Conservation (phyloP, 2,797 vertebrate genomes). For the Brachyrhaphis roseni region DNA sequence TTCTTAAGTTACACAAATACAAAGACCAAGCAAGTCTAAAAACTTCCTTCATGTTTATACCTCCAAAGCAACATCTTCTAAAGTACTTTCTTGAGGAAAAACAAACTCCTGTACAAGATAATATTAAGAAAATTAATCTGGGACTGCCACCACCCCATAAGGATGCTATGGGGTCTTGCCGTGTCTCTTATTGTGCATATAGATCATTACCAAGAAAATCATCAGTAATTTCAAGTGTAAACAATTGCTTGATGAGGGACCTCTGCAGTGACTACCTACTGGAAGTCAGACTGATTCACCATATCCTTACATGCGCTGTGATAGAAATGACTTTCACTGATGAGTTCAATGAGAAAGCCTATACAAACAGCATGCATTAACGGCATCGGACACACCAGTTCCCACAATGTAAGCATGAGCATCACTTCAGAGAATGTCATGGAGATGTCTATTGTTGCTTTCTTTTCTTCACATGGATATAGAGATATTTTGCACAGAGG, state of each 20-base stretch:
- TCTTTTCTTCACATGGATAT: constrained; percentile 66
- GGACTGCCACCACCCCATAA: background rate
- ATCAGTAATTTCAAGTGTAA: background rate
- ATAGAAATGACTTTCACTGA: constrained; percentile 43
- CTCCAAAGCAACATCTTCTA: background rate
- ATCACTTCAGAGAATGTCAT: constrained; percentile 56
- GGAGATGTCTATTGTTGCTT: constrained; percentile 54
- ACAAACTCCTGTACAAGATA: background rate
- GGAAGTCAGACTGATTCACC: constrained; percentile 21
- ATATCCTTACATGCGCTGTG: constrained; percentile 41
- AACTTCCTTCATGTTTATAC: background rate
- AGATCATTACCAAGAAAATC: background rate
- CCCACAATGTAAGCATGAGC: constrained; percentile 31
- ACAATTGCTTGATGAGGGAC: constrained; percentile 21
- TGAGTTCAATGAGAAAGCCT: constrained; percentile 43
- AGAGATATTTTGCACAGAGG: constrained; percentile 37
- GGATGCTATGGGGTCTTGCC: background rate
- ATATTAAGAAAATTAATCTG: background rate
- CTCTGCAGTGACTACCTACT: constrained; percentile 39
- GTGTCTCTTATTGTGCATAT: background rate
- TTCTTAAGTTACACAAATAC: background rate
- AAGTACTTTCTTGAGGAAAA: constrained; percentile 2
- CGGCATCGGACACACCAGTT: constrained; percentile 18
- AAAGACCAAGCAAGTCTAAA: background rate
- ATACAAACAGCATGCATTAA: constrained; percentile 59